These are phyloP conservation scores for Eugnorisma glareosa DNA, from an alignment of 2,888 invertebrate genomes.

Conservation along the genomic window DNA sequence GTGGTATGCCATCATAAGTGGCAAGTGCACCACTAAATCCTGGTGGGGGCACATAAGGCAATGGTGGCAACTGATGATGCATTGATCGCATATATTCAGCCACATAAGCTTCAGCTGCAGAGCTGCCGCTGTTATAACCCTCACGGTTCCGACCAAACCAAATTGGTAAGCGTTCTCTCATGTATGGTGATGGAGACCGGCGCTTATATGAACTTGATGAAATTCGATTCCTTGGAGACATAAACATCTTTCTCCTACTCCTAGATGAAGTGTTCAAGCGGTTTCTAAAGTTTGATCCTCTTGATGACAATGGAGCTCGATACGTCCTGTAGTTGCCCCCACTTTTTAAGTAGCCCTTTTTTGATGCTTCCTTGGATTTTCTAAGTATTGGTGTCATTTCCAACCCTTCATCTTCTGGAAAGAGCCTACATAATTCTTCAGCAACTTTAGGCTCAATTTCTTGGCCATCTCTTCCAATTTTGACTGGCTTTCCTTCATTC, in stretches of 20 bases:
- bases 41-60: conserved; percentile 94
- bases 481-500: conserved; percentile 99
- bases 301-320: conserved; percentile 85
- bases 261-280: conserved; percentile 88
- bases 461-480: conserved; percentile 99
- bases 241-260: conserved; percentile 91
- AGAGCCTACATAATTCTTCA: conserved; percentile 97
- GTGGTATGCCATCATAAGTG: conserved; percentile 92
- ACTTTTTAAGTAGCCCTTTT: conserved; percentile 90
- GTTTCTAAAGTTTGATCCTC: conserved; percentile 88
- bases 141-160: conserved; percentile 91
- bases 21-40: conserved; percentile 88
- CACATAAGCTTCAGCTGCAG: conserved; percentile 95
- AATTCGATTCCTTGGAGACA: conserved; percentile 92
- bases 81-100: conserved; percentile 97
- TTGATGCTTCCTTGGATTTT: conserved; percentile 95
- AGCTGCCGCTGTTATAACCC: conserved; percentile 81
- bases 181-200: conserved; percentile 91
- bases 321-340: conserved; percentile 88
- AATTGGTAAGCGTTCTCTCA: conserved; percentile 91
- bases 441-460: conserved; percentile 99
- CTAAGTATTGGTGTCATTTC: conserved; percentile 97
- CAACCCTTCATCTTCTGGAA: conserved; percentile 97
- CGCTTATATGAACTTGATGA: conserved; percentile 89
- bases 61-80: conserved; percentile 96